Evolutionary conservation across 2,113 vertebrate genomes (phyloP).

Genomic region (Sardina pilchardus): DNA sequence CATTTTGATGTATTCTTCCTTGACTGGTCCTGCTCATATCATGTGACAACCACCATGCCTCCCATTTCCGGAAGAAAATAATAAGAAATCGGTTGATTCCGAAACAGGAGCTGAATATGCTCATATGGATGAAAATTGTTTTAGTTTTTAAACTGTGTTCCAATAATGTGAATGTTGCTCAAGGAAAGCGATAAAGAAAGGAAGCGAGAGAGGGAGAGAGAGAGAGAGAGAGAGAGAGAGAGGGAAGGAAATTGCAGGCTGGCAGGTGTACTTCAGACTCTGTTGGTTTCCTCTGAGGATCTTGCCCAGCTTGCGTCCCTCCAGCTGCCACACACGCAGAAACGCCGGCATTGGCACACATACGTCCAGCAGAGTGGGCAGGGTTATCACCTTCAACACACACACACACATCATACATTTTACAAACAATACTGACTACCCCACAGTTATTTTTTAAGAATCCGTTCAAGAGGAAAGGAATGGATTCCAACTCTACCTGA

Average conservation of each 20-base stretch:
- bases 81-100: no score
- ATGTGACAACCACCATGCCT: no score
- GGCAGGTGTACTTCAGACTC: constrained; percentile 72
- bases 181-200: no score
- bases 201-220: neutral
- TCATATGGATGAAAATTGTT: no score
- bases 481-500: constrained; percentile 74
- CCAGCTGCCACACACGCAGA: constrained; percentile 87
- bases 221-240: neutral
- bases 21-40: neutral
- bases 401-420: neutral
- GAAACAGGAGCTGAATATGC: no score
- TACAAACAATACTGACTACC: no score
- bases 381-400: constrained; percentile 73
- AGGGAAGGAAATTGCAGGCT: neutral
- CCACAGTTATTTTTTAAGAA: neutral
- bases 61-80: no score
- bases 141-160: neutral
- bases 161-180: neutral
- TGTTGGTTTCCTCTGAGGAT: constrained; percentile 75
- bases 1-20: no score
- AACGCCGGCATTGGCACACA: constrained; percentile 71
- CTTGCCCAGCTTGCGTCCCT: constrained; percentile 67
- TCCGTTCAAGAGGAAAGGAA: neutral
- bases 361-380: constrained; percentile 70